Percentiles rank a stretch among this genome's conserved stretches.
Conservation (phyloP, 2,888 invertebrate genomes). For the Lithosia quadra region DNA sequence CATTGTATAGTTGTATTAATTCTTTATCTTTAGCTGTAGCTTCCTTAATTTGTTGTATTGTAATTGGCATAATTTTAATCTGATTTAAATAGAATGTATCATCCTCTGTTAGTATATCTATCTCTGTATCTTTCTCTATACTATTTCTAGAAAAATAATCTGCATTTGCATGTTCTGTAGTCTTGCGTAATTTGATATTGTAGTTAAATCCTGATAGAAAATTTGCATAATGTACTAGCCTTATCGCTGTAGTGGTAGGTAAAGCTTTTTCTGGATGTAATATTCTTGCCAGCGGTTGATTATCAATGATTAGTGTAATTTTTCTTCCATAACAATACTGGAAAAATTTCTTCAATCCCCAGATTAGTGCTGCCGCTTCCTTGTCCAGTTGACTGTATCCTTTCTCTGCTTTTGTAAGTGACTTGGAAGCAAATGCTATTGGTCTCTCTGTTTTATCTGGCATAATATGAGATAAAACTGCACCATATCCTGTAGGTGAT, state of each 20-base stretch:
- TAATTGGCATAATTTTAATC: constrained; percentile 27
- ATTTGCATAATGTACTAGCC: constrained; percentile 11
- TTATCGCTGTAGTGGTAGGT: not conserved
- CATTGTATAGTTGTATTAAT: constrained; percentile 30
- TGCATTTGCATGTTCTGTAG: constrained; percentile 18
- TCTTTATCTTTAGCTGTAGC: constrained; percentile 43
- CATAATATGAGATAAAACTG: not conserved
- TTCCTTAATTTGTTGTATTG: constrained; percentile 26
- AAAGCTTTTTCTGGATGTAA: constrained; percentile 9
- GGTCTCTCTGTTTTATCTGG: constrained; percentile 50
- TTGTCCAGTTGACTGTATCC: constrained; percentile 53
- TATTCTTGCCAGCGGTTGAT: constrained; percentile 48
- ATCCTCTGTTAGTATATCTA: constrained; percentile 12
- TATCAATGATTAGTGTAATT: constrained; percentile 57
- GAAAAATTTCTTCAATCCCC: constrained; percentile 61
- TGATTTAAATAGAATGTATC: constrained; percentile 30
- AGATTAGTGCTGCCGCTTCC: constrained; percentile 49
- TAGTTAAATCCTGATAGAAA: constrained; percentile 9
- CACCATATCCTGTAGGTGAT: not conserved
- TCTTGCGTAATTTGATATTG: constrained; percentile 5
- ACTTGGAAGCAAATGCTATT: constrained; percentile 62
- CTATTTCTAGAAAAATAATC: too few relatives aligned
- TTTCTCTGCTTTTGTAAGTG: constrained; percentile 54
- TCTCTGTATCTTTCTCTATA: constrained; percentile 3
- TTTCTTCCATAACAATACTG: constrained; percentile 61